Conservation (phyloP, 2,113 vertebrate genomes). For the Perca flavescens region DNA sequence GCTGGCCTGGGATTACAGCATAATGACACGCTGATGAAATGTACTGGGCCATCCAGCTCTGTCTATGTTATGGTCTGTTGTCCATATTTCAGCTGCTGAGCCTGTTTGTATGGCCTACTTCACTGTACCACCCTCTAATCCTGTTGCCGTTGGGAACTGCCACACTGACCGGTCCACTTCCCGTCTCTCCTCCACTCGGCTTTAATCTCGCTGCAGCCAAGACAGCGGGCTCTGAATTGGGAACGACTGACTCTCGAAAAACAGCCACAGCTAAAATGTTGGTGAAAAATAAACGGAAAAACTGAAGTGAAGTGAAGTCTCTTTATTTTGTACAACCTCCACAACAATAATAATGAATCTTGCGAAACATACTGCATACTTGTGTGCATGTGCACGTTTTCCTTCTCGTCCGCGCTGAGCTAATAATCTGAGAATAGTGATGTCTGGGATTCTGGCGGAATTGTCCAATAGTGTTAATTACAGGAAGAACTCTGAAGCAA, state of each 20-base stretch:
- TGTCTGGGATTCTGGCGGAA: slow-evolving; percentile 53
- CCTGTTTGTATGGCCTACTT: slow-evolving; percentile 75
- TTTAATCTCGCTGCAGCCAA: slow-evolving; percentile 72
- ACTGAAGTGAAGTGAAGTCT: background rate
- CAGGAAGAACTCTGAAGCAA: slow-evolving; percentile 67
- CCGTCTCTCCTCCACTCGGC: slow-evolving; percentile 44
- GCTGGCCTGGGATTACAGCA: slow-evolving; percentile 60
- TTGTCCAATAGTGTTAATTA: slow-evolving; percentile 72
- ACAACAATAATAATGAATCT: background rate
- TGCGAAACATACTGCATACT: background rate
- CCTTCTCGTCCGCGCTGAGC: background rate
- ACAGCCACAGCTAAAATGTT: slow-evolving; percentile 19
- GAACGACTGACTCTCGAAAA: slow-evolving; percentile 34
- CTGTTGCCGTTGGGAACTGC: slow-evolving; percentile 49
- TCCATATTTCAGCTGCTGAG: slow-evolving; percentile 68
- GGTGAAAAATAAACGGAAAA: background rate
- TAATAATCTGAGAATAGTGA: slow-evolving; percentile 50
- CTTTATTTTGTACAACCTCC: background rate
- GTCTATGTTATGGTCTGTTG: slow-evolving; percentile 55
- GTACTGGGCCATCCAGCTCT: slow-evolving; percentile 44
- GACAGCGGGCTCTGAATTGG: slow-evolving; percentile 38
- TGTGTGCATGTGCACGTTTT: background rate
- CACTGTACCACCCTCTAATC: slow-evolving; percentile 70
- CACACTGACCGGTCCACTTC: slow-evolving; percentile 55
- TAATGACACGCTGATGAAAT: slow-evolving; percentile 67